Percentiles rank a stretch among this genome's conserved stretches.
phyloP scores from a whole-genome alignment of 2,113 vertebrate genomes.

The Pachypanchax playfairii region DNA sequence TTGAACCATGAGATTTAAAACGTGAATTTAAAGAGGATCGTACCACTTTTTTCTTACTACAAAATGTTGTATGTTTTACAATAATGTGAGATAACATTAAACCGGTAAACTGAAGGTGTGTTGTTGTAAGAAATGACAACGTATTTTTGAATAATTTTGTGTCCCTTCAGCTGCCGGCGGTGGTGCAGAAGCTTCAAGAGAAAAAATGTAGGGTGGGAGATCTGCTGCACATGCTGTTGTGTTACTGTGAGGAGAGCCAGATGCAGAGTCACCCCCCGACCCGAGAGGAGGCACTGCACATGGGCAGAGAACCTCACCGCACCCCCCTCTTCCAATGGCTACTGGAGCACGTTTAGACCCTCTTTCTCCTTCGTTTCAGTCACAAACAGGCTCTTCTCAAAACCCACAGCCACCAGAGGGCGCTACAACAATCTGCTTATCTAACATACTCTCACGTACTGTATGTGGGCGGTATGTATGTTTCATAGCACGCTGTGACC shows the following conservation, averaged over 20 bases:
- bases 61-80: no score
- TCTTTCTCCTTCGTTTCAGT: not conserved
- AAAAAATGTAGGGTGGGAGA: constrained; percentile 88
- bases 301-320: constrained; percentile 41
- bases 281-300: constrained; percentile 51
- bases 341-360: constrained; percentile 84
- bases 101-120: no score
- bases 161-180: constrained; percentile 81
- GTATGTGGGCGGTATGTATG: constrained; percentile 38
- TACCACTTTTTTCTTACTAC: no score
- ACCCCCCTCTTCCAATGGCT: constrained; percentile 90
- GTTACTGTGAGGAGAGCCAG: constrained; percentile 85
- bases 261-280: constrained; percentile 49
- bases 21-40: no score
- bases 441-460: constrained; percentile 1
- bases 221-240: constrained; percentile 89
- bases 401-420: constrained; percentile 37
- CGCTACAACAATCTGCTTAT: constrained; percentile 37
- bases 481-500: constrained; percentile 47
- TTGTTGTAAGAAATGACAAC: not conserved
- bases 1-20: no score
- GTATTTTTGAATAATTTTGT: not conserved
- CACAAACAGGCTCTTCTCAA: constrained; percentile 52
- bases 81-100: no score
- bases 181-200: constrained; percentile 83